phyloP scores from a whole-genome alignment of 2,888 invertebrate species.

The Mesochorus sp. region DNA sequence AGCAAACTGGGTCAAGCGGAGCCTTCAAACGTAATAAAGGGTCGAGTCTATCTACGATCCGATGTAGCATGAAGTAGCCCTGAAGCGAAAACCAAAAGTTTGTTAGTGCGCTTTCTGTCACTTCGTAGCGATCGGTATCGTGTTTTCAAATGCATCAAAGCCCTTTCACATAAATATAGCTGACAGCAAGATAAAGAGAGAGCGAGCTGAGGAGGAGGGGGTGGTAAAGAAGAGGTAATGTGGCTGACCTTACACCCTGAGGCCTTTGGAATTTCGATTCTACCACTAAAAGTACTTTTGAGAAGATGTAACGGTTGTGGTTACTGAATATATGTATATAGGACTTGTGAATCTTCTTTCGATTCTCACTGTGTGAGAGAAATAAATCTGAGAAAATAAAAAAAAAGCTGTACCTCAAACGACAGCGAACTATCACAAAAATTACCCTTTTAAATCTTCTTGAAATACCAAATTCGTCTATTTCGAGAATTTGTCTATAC shows the following conservation, averaged over 20 bases:
- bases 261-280: slow-evolving; percentile 33
- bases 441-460: no score
- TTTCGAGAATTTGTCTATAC: no score
- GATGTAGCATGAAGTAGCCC: slow-evolving; percentile 52
- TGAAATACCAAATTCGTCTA: no score
- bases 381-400: no score
- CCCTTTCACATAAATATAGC: slow-evolving; percentile 1
- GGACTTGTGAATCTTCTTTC: background rate
- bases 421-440: no score
- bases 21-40: slow-evolving; percentile 47
- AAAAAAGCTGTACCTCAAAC: no score
- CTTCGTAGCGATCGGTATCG: slow-evolving; percentile 16
- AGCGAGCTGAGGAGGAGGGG: background rate
- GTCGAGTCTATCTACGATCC: slow-evolving; percentile 44
- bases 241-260: slow-evolving; percentile 34
- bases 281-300: slow-evolving; percentile 12
- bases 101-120: slow-evolving; percentile 42
- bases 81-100: slow-evolving; percentile 49
- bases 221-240: background rate
- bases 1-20: slow-evolving; percentile 44
- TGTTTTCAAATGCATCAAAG: slow-evolving; percentile 15
- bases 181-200: background rate
- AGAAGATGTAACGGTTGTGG: background rate
- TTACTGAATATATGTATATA: background rate
- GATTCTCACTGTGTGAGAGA: no score